phyloP scores from a whole-genome alignment of 2,113 vertebrate species.

The Pluvialis apricaria region DNA sequence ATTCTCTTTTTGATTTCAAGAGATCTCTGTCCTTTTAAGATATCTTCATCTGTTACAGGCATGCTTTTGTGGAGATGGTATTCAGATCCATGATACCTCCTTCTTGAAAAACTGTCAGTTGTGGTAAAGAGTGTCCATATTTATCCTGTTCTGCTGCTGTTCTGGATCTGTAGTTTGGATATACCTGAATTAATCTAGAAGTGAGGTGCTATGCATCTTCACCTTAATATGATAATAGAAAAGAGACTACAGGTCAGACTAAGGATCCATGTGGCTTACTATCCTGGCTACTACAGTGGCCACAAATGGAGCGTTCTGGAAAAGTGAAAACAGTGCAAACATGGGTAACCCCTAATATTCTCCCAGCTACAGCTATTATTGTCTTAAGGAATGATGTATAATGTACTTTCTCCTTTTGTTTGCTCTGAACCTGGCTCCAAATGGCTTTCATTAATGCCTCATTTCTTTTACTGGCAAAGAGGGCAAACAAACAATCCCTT shows the following conservation, averaged over 20 bases:
- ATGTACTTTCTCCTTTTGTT: background rate
- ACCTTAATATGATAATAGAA: background rate
- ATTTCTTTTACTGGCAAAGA: background rate
- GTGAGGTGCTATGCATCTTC: background rate
- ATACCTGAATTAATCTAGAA: background rate
- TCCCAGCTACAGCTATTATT: background rate
- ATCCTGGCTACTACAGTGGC: background rate
- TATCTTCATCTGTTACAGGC: background rate
- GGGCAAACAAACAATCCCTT: background rate
- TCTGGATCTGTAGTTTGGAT: background rate
- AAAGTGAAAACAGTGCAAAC: background rate
- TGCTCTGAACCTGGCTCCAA: background rate
- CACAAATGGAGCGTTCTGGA: background rate
- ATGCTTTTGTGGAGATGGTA: background rate
- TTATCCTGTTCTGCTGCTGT: background rate
- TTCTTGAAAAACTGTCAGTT: background rate
- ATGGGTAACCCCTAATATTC: background rate
- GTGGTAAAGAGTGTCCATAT: background rate
- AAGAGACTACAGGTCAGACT: background rate
- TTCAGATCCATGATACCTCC: background rate
- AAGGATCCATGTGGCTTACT: background rate
- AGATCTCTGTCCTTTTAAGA: background rate
- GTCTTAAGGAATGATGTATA: background rate
- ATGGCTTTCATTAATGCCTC: background rate
- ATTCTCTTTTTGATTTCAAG: background rate